Conservation (phyloP, 1,140 invertebrate species). For the Forficula auricularia region DNA sequence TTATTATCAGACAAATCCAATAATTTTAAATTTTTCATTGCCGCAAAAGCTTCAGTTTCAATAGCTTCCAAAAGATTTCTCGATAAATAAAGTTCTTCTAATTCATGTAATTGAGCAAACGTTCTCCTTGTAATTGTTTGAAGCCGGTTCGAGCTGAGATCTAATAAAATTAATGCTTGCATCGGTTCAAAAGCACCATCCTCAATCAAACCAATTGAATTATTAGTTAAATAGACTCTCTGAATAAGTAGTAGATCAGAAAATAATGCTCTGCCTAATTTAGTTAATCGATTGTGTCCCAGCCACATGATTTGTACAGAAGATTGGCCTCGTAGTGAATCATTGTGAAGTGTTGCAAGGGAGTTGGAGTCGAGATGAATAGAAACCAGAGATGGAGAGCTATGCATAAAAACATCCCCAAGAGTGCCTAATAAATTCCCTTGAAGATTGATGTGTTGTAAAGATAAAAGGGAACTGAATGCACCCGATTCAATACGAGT, state of each 20-base stretch:
- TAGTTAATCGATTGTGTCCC: constrained; percentile 59
- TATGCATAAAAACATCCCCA: constrained; percentile 61
- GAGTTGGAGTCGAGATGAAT: constrained; percentile 73
- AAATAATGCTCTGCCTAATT: constrained; percentile 52
- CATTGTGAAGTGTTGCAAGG: constrained; percentile 54
- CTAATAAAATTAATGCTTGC: constrained; percentile 54
- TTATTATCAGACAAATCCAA: constrained; percentile 45
- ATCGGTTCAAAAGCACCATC: constrained; percentile 58
- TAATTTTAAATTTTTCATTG: constrained; percentile 37
- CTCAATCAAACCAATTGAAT: constrained; percentile 61
- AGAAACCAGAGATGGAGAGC: constrained; percentile 54
- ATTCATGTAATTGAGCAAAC: constrained; percentile 47
- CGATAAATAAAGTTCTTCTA: constrained; percentile 45
- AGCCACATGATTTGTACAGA: constrained; percentile 74
- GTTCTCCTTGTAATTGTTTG: constrained; percentile 34
- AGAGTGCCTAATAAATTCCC: constrained; percentile 57
- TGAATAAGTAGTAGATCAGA: constrained; percentile 54
- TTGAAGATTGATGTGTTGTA: constrained; percentile 79
- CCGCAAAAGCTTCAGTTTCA: constrained; percentile 37
- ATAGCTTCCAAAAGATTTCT: constrained; percentile 36
- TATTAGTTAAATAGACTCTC: constrained; percentile 65
- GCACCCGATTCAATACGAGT: constrained; percentile 64
- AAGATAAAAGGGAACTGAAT: constrained; percentile 55
- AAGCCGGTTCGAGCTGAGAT: constrained; percentile 54
- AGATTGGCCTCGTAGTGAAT: constrained; percentile 56